Base-by-base conservation (phyloP, 2,888 invertebrate genomes). In the Timema cristinae region DNA sequence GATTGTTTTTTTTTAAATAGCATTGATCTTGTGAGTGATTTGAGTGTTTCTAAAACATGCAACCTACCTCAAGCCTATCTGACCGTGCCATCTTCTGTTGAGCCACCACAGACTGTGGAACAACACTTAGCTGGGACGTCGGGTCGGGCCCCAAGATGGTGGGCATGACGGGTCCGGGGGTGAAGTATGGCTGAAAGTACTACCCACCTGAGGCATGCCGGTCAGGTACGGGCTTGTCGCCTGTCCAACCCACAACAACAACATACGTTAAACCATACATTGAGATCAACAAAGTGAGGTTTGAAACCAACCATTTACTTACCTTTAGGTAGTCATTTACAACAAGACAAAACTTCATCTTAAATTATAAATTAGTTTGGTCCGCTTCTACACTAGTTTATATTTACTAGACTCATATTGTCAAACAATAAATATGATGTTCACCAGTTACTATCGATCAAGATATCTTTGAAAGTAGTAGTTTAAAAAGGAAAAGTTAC, bases 1-100 rank as follows among this genome's bases (percentile, higher is more conserved):
- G 32, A 32, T 32, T 4, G 1, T 1, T 32, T 32, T 32, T 32
- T 32, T 32, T 32, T 32, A 32, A 32, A 32, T 32, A 32, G 32
- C 32, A 32, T 32, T 32, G 32, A 32, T 32, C 32, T 32, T 32
- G 32, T 32, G 32, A 32, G 32, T 32, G 32, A 32, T 4, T 32
- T 32, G 32, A 32, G 32, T 32, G 32, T 32, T 32, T 32, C n/a
- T 32, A 32, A 32, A 32, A 32, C 32, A 32, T 32, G 32, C 72
- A 79, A 85, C 91, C 89, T 89, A 96, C 97, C 95, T 97, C 96
- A 86, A 97, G 90, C 87, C 97, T 90, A 86, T 96, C 96, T 83
- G 95, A 92, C 85, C 96, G 91, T 80, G 94, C 93, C 89, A 95
- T 89, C 87, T 97, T 96, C 87, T 95, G 95, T 86, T 95, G 92